Base-by-base conservation (phyloP, 2,797 vertebrate species). In the Neosilurus mollespiculum region DNA sequence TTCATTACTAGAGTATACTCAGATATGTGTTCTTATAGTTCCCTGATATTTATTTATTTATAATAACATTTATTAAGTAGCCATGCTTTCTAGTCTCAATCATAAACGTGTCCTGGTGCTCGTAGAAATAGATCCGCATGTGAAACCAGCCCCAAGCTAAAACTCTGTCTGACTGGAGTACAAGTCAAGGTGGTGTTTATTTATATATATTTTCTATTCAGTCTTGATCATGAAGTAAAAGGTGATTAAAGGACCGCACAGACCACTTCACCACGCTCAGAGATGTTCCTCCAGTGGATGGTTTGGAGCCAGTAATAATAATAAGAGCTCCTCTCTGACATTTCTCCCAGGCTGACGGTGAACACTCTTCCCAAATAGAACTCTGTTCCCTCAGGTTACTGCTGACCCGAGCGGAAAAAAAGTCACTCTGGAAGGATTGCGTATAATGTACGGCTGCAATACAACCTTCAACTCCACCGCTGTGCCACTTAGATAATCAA, bases 331-430 rank as follows among this genome's bases (percentile, higher is more conserved):
- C 0, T 37, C 56, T 61, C 56, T 24, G 51, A 66, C 58, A 76
- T 76, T 82, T 83, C 61, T 84, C 61, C 30, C 61, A 10, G 78
- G n/a, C 78, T 75, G 78, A 83, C 70, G 81, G 30, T 15, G 81
- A 61, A 84, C 72, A 49, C 66, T 26, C 77, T 64, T 81, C 80
- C 65, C 82, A 77, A 71, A 75, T 53, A 75, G 53, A 81, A 77
- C 80, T 65, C 43, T 24, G 8, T 83, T 83, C 86, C 71, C 80
- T 70, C 79, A 58, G 81, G 84, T 81, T 64, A 51, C 30, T 53
- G 73, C 79, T 88, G 85, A 82, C 85, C 87, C 62, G 51, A 83
- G 51, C 86, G 65, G n/a, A 65, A 64, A 43, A 30, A 78, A 65
- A n/a, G 61, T 82, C 75, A 49, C 59, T 66, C 30, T 4, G 15